Conservation (phyloP, 1,140 invertebrate species). For the Drosophila suzukii region DNA sequence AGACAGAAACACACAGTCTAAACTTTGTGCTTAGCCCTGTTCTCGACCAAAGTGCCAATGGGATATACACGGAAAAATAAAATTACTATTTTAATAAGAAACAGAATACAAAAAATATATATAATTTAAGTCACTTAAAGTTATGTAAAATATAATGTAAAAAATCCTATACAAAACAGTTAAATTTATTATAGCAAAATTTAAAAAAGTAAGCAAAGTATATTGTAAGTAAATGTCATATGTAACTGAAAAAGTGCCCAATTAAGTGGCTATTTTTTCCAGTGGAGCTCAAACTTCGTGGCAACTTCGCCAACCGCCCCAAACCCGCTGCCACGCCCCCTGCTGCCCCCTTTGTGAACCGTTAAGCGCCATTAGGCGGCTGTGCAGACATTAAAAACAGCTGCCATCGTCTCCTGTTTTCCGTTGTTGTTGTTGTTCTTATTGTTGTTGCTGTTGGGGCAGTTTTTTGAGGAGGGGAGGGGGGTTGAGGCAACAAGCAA, state of each 20-base stretch:
- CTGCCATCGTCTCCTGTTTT: constrained; percentile 52
- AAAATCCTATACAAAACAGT: too few relatives aligned
- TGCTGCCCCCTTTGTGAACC: constrained; percentile 43
- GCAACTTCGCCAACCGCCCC: constrained; percentile 12
- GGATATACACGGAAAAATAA: constrained; percentile 18
- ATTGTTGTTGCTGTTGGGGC: constrained; percentile 55
- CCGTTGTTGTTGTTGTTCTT: constrained; percentile 10
- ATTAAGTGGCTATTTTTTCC: not conserved
- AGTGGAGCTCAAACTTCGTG: constrained; percentile 29
- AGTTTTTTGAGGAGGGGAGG: constrained; percentile 47
- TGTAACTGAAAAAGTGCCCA: not conserved
- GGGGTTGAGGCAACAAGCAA: not conserved
- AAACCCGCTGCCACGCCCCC: too few relatives aligned
- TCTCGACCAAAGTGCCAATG: constrained; percentile 57
- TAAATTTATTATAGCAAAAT: too few relatives aligned
- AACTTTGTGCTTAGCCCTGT: constrained; percentile 14
- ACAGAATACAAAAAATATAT: not conserved
- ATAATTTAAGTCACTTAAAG: not conserved
- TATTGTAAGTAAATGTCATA: too few relatives aligned
- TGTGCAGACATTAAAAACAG: constrained; percentile 78
- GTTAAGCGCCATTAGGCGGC: constrained; percentile 78
- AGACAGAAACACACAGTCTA: constrained; percentile 34
- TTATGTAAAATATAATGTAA: too few relatives aligned
- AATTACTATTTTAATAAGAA: not conserved
- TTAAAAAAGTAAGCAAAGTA: too few relatives aligned